Percentiles rank a stretch among this genome's conserved stretches.
phyloP scores from a whole-genome alignment of 2,797 vertebrate species.

The Takifugu rubripes region DNA sequence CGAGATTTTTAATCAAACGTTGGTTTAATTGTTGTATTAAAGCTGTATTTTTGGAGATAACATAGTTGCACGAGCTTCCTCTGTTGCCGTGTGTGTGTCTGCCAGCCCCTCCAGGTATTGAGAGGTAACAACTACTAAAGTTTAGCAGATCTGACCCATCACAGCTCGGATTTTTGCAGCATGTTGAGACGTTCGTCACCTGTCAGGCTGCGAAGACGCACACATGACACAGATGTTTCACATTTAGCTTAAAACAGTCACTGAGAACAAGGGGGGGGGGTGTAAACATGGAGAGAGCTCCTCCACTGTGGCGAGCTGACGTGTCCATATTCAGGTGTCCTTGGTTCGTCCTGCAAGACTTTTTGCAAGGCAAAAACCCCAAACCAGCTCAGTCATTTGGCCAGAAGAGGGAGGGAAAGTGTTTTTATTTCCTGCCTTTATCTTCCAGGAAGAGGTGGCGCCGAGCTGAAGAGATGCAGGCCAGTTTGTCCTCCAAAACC shows the following conservation, averaged over 20 bases:
- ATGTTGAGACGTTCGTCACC: no score
- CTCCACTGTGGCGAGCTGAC: not conserved
- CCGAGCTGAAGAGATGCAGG: slow-evolving; percentile 44
- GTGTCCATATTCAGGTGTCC: not conserved
- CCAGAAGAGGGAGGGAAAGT: no score
- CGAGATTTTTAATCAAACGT: slow-evolving; percentile 5
- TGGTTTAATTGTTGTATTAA: slow-evolving; percentile 5
- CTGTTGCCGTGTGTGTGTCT: slow-evolving; percentile 5
- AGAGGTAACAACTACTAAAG: not conserved
- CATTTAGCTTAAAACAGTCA: no score
- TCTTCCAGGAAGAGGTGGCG: slow-evolving; percentile 53
- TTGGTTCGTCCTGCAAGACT: not conserved
- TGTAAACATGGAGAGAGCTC: no score
- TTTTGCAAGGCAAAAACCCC: no score
- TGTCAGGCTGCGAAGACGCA: no score
- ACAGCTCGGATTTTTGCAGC: no score
- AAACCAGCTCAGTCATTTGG: no score
- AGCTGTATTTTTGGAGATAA: slow-evolving; percentile 8
- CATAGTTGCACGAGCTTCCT: slow-evolving; percentile 56
- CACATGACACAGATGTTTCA: no score
- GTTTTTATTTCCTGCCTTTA: slow-evolving; percentile 1
- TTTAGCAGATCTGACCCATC: no score
- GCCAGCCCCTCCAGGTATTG: not conserved
- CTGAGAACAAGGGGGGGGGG: no score
- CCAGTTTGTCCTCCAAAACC: slow-evolving; percentile 47